Conservation (phyloP, 53 echinoderm and acorn worm species). For the Mesocentrotus franciscanus region DNA sequence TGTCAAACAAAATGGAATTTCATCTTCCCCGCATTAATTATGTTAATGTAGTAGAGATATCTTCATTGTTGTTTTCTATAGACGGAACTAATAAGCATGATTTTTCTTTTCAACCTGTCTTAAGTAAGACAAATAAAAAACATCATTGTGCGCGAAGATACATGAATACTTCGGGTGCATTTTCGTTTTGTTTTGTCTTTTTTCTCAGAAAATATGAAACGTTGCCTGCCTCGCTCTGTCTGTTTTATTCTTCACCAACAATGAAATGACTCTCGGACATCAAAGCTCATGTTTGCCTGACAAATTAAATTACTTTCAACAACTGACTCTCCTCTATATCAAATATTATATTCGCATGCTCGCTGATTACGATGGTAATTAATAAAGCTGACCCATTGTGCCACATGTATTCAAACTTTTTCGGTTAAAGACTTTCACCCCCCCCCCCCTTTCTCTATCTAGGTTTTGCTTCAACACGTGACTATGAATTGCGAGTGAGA, state of each 20-base stretch:
- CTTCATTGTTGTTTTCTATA: neutral
- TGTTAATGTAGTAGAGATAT: too few species aligned
- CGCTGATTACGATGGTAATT: neutral
- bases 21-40: neutral
- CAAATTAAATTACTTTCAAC: neutral
- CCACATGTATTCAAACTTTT: neutral
- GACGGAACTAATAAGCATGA: neutral
- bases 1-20: neutral
- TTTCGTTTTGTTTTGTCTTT: neutral
- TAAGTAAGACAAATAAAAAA: too few species aligned
- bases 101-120: too few species aligned
- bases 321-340: neutral
- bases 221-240: neutral
- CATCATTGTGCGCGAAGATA: neutral
- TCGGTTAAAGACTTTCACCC: neutral
- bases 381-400: neutral
- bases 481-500: neutral
- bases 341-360: neutral
- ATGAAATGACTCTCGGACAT: neutral
- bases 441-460: neutral
- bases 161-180: neutral
- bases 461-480: neutral
- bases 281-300: neutral
- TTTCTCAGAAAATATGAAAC: neutral
- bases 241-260: neutral